These are phyloP conservation scores for Lasioglossum calceatum DNA, from an alignment of 2,888 invertebrate genomes.

Conservation along the genomic window DNA sequence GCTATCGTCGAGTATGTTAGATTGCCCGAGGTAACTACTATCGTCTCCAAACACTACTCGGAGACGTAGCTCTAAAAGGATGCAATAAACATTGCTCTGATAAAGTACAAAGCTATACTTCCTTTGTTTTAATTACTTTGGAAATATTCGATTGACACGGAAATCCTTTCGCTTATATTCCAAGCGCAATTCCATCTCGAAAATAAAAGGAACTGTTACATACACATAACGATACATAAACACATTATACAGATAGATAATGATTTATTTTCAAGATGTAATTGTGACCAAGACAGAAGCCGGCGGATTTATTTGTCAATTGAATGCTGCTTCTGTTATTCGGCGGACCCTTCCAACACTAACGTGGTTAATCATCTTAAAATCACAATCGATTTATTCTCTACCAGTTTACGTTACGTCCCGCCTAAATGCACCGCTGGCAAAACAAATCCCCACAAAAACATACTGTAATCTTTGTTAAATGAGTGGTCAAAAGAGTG, in stretches of 20 bases:
- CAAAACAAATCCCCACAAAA: not conserved
- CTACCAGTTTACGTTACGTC: not conserved
- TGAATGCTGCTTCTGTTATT: not conserved
- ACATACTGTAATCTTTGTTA: not conserved
- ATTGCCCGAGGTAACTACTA: conserved; percentile 31
- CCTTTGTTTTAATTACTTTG: not conserved
- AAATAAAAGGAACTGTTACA: not conserved
- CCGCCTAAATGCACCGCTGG: not conserved
- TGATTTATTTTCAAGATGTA: not conserved
- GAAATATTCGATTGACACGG: not conserved
- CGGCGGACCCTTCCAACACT: not conserved
- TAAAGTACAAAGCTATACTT: not conserved
- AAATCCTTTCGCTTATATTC: not conserved
- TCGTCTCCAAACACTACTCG: conserved; percentile 31
- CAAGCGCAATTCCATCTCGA: not conserved
- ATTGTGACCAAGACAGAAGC: not conserved
- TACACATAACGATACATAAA: no score
- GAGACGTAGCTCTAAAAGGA: not conserved
- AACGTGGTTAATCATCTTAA: not conserved
- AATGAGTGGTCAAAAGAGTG: not conserved
- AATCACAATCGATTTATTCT: not conserved
- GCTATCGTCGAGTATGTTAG: conserved; percentile 44
- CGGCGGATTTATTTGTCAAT: not conserved
- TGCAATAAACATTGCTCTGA: not conserved
- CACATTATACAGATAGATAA: not conserved